Base-by-base conservation (phyloP, 2,888 invertebrate species). In the Macrophya alboannulata region DNA sequence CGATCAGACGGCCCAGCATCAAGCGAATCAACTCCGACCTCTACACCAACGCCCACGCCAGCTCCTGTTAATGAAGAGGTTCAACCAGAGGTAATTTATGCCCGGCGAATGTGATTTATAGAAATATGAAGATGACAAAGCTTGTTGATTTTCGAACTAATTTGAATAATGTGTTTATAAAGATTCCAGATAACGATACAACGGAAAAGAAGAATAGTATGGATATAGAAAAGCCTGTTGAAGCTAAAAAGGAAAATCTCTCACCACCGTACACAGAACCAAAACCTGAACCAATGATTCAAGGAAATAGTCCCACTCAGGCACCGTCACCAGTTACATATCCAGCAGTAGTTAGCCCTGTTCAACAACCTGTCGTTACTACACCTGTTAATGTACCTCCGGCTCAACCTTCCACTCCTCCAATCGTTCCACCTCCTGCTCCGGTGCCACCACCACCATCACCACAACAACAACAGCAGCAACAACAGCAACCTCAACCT, bases 1-100 rank as follows among this genome's bases (percentile, higher is more conserved):
- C 92, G 93, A 81, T 88, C 91, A 0, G 91, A 89, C 74, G 92
- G 92, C 59, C 91, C 91, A 51, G 89, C 92, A 45, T 92, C 93
- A 4, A 91, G 90, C 48, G 93, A 93, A 87, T 93, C 93, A 43
- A 93, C 93, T 4, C 93, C 93, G n/a, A 93, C 91, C 74, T 92
- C 93, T 40, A 93, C 93, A 8, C 93, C 93, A 4, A 92, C 93
- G 31, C 92, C 93, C 12, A 94, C 93, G 15, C 93, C 93, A 82
- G 93, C 93, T 37, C 86, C 93, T 25, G 88, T 92, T 62, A 92
- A 90, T 68, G 93, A 93, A 79, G 93, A 93, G 74, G 83, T 89
- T 17, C 88, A 91, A 83, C 85, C 90, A 15, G 93, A 93, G 88
- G 93, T 93, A 88, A 37, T 37, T 68, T 37, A 89, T 17, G 21